Evolutionary conservation across 2,113 vertebrate species (phyloP).

Genomic region (Elephantulus edwardii): DNA sequence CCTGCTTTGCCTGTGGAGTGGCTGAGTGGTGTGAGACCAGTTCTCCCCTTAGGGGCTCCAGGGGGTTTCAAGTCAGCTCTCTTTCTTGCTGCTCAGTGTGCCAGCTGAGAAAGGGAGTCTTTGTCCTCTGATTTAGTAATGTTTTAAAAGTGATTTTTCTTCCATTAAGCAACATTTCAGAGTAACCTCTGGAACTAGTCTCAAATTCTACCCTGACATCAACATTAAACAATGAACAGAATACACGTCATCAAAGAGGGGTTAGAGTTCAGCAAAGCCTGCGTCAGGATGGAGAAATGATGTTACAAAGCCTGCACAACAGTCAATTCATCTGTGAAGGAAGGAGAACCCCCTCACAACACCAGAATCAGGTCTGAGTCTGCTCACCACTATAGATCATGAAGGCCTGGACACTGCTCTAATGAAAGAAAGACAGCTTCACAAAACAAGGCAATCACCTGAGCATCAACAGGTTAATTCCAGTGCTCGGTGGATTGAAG

Average conservation of each 20-base stretch:
- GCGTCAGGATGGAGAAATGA: not conserved
- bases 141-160: not conserved
- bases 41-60: too few species aligned
- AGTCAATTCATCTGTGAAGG: not conserved
- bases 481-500: not conserved
- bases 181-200: not conserved
- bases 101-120: too few species aligned
- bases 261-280: not conserved
- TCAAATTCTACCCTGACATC: constrained; percentile 7
- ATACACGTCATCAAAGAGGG: not conserved
- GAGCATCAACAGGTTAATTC: not conserved
- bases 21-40: too few species aligned
- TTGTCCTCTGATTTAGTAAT: too few species aligned
- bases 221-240: not conserved
- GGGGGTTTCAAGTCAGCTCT: too few species aligned
- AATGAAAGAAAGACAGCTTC: not conserved
- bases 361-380: not conserved
- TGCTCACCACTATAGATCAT: not conserved
- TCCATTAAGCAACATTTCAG: constrained; percentile 1
- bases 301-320: not conserved
- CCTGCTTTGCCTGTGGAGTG: too few species aligned
- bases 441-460: not conserved
- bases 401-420: not conserved
- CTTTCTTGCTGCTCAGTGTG: too few species aligned
- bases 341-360: not conserved